These are phyloP conservation scores for Cryptus viduatorius DNA, from an alignment of 2,888 invertebrate genomes.

Conservation along the genomic window DNA sequence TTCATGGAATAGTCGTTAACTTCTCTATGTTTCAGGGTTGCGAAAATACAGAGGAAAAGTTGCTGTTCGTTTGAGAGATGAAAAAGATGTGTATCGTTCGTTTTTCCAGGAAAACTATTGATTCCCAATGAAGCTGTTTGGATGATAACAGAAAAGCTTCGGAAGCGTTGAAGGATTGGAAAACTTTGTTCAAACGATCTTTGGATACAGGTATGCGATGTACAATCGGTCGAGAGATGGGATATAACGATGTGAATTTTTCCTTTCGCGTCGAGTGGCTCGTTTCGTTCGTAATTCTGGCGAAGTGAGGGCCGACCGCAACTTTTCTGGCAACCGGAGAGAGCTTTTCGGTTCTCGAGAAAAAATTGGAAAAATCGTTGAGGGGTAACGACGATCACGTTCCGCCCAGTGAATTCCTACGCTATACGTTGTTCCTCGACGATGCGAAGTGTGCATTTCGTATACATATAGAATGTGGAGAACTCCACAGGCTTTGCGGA, in stretches of 20 bases:
- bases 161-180: constrained; percentile 31
- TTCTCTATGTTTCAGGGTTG: neutral
- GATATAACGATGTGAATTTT: constrained; percentile 45
- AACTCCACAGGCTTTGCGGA: constrained; percentile 4
- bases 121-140: neutral
- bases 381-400: constrained; percentile 55
- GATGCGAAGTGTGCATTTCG: constrained; percentile 5
- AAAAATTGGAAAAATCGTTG: constrained; percentile 32
- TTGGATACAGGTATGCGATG: neutral
- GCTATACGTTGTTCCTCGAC: constrained; percentile 28
- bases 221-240: constrained; percentile 14
- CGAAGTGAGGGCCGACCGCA: neutral
- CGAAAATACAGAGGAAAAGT: neutral
- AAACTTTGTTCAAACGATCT: constrained; percentile 22
- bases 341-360: constrained; percentile 19
- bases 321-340: constrained; percentile 41
- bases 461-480: constrained; percentile 26
- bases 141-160: neutral
- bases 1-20: neutral
- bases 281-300: constrained; percentile 12
- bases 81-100: neutral
- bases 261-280: constrained; percentile 41
- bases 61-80: too few species aligned
- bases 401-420: constrained; percentile 52
- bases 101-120: neutral